phyloP scores from a whole-genome alignment of 2,113 vertebrate genomes.

The Nothocercus julius region DNA sequence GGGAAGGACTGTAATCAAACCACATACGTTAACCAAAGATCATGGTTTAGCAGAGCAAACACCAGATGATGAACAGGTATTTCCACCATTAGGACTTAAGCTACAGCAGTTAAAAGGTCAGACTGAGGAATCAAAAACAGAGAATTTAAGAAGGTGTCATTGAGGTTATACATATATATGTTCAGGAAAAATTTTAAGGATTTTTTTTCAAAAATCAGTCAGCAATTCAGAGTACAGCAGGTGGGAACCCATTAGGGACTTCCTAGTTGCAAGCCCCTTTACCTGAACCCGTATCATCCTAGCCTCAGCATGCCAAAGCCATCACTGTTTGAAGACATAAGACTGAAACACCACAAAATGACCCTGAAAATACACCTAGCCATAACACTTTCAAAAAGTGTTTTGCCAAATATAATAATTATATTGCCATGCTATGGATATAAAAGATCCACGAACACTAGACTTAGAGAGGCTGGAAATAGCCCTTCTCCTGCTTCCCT shows the following conservation, averaged over 20 bases:
- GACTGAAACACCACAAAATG: background rate
- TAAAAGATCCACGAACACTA: background rate
- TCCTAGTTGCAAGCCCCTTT: background rate
- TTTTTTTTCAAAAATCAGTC: too few species aligned
- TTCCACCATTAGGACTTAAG: background rate
- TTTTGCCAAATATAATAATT: background rate
- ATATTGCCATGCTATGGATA: background rate
- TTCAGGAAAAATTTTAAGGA: background rate
- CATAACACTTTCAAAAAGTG: background rate
- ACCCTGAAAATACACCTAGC: background rate
- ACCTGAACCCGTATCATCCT: rapidly evolving
- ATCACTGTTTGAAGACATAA: background rate
- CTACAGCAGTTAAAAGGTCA: background rate
- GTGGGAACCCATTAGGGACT: background rate
- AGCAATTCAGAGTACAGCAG: background rate
- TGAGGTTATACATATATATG: background rate
- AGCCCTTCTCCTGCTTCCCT: background rate
- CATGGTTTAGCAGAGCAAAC: background rate
- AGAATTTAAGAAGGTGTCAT: background rate
- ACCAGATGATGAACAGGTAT: background rate
- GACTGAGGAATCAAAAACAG: background rate
- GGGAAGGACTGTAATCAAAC: background rate
- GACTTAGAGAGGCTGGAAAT: background rate
- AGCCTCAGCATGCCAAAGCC: background rate
- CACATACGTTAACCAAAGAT: background rate